Conservation (phyloP, 2,113 vertebrate species). For the Azemiops feae region DNA sequence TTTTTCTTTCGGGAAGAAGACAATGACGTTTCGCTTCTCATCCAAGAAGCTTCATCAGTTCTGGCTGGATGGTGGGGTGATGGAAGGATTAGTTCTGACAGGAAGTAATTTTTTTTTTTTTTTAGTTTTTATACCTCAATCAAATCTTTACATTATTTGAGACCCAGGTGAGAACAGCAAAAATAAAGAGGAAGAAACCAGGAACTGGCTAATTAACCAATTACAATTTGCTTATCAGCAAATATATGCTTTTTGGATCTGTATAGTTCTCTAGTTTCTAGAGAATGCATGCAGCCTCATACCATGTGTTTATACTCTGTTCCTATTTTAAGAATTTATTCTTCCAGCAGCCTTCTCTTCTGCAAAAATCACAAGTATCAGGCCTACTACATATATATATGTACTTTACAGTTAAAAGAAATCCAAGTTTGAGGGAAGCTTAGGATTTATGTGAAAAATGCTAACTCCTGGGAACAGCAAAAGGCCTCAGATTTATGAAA, state of each 20-base stretch:
- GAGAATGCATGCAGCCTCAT: background rate
- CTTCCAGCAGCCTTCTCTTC: background rate
- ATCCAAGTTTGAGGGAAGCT: background rate
- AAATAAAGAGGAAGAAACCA: background rate
- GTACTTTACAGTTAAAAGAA: background rate
- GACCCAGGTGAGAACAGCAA: no score
- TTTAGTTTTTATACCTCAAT: background rate
- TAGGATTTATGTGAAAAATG: background rate
- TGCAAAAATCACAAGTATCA: background rate
- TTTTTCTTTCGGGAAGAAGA: background rate
- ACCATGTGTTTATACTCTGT: background rate
- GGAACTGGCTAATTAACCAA: background rate
- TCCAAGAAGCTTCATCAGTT: background rate
- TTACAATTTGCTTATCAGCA: background rate
- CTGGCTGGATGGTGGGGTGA: background rate
- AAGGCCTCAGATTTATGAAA: background rate
- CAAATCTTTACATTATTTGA: background rate
- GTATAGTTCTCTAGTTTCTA: background rate
- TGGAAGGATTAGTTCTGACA: background rate
- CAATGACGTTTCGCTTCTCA: background rate
- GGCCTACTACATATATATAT: background rate
- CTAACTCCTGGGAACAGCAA: background rate
- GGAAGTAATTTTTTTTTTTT: background rate
- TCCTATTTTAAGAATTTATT: background rate
- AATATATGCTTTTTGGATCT: background rate